Conservation (phyloP, 2,113 vertebrate species). For the Pristiophorus japonicus region DNA sequence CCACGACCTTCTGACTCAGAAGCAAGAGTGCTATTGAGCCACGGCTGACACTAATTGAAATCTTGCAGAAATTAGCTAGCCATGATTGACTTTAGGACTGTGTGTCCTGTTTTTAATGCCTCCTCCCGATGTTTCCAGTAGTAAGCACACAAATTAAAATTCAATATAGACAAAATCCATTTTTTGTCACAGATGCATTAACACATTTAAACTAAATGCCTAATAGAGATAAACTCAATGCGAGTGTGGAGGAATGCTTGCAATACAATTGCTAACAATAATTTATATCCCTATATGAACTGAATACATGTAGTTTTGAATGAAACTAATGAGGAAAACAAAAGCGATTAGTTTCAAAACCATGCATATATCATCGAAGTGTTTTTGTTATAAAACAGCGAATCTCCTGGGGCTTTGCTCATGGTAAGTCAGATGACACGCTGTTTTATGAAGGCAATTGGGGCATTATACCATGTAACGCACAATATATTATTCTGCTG, state of each 20-base stretch:
- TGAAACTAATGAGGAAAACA: conserved; percentile 2
- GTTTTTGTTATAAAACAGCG: not conserved
- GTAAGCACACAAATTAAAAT: not conserved
- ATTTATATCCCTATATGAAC: not conserved
- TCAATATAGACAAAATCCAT: not conserved
- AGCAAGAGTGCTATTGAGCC: not conserved
- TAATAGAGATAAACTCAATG: not conserved
- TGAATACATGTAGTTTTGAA: not conserved
- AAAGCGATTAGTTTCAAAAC: not conserved
- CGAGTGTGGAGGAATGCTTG: not conserved
- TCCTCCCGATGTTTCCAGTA: no score
- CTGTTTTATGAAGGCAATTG: not conserved
- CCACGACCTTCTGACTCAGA: not conserved
- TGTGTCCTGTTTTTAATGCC: no score
- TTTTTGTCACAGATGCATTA: not conserved
- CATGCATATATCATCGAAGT: not conserved
- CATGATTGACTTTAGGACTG: not conserved
- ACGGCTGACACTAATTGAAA: not conserved
- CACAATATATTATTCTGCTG: not conserved
- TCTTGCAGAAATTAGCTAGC: not conserved
- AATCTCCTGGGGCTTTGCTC: not conserved
- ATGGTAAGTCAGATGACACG: not conserved
- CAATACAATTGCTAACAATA: not conserved
- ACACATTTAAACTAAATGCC: not conserved
- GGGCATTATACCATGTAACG: not conserved